These are phyloP conservation scores for Arvicanthis niloticus DNA, from an alignment of 2,113 vertebrate genomes.

Conservation along the genomic window DNA sequence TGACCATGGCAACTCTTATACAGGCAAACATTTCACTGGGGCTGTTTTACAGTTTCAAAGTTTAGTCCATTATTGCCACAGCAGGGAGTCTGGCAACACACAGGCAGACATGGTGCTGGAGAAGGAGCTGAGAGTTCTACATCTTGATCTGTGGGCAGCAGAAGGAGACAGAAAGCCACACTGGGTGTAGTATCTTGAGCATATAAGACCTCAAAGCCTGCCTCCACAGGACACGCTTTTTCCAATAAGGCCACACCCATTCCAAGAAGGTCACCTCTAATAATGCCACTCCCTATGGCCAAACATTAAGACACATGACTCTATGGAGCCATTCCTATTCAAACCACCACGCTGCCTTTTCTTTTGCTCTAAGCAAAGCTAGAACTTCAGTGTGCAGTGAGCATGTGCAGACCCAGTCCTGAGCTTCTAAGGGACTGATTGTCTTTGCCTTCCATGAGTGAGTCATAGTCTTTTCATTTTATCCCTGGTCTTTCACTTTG, in stretches of 20 bases:
- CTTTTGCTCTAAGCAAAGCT: neutral
- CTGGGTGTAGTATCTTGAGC: neutral
- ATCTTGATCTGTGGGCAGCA: neutral
- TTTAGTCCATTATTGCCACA: neutral
- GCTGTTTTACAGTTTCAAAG: neutral
- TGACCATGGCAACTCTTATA: neutral
- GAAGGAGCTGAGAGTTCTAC: neutral
- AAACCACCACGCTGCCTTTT: neutral
- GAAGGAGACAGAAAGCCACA: neutral
- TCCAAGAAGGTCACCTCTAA: neutral
- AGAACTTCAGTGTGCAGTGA: too few relatives aligned
- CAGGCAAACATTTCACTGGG: neutral
- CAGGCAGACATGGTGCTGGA: neutral
- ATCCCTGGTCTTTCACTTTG: neutral
- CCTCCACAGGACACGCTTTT: neutral
- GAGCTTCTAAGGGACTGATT: neutral
- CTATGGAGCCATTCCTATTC: neutral
- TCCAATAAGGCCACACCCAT: neutral
- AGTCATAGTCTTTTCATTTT: neutral
- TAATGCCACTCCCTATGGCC: neutral
- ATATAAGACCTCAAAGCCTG: neutral
- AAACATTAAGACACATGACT: neutral
- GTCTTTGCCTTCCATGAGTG: neutral
- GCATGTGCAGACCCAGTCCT: neutral
- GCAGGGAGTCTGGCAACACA: neutral